A percentile compares a stretch with the other conserved stretches of the same genome.
phyloP scores from a whole-genome alignment of 1,140 invertebrate species.

The Potamilus streckersoni region DNA sequence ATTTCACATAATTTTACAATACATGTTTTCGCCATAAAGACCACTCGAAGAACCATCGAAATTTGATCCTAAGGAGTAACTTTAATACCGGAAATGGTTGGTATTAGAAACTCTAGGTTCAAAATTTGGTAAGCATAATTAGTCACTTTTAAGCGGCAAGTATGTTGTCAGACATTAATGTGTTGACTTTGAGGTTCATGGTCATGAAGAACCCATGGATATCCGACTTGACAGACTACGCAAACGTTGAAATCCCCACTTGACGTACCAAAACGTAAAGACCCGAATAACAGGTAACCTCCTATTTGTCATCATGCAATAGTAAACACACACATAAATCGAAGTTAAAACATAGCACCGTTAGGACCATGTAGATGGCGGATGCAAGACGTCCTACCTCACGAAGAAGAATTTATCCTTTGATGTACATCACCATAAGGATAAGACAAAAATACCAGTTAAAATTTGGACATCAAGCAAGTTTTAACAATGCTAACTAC shows the following conservation, averaged over 20 bases:
- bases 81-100: too few species aligned
- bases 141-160: too few species aligned
- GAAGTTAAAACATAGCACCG: slow-evolving; percentile 11
- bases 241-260: background rate
- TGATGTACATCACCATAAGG: background rate
- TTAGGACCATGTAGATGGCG: slow-evolving; percentile 6
- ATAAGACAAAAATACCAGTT: slow-evolving; percentile 16
- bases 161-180: too few species aligned
- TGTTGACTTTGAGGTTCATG: too few species aligned
- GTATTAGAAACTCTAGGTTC: too few species aligned
- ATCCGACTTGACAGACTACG: background rate
- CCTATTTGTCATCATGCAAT: slow-evolving; percentile 20
- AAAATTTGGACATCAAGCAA: slow-evolving; percentile 23
- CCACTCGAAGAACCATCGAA: too few species aligned
- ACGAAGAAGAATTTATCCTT: background rate
- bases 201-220: too few species aligned
- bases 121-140: too few species aligned
- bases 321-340: slow-evolving; percentile 31
- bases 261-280: slow-evolving; percentile 9
- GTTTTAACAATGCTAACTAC: slow-evolving; percentile 13
- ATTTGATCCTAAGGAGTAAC: too few species aligned
- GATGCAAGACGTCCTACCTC: slow-evolving; percentile 4
- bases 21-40: too few species aligned
- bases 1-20: too few species aligned
- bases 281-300: background rate